Percentiles rank a stretch among this genome's conserved stretches.
Evolutionary conservation across 2,797 vertebrate genomes (phyloP).

Genomic region (Chrysocyon brachyurus): DNA sequence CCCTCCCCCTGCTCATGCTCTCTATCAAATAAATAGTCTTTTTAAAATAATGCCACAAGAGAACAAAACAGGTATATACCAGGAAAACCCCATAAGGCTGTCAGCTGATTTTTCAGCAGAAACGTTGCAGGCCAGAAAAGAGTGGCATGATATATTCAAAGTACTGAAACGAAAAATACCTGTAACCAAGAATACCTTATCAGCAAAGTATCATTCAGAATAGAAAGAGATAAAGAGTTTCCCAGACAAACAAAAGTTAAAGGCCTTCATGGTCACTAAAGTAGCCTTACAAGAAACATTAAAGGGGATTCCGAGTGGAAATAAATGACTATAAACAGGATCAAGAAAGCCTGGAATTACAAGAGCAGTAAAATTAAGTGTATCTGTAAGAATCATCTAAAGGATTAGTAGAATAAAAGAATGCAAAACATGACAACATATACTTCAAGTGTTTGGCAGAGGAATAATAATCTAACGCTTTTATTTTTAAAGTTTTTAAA

Average conservation of each 20-base stretch:
- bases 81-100: background rate
- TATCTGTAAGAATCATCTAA: background rate
- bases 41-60: background rate
- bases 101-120: background rate
- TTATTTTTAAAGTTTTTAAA: background rate
- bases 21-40: no score
- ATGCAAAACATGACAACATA: background rate
- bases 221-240: background rate
- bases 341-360: background rate
- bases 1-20: no score
- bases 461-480: background rate
- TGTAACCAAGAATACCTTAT: background rate
- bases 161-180: background rate
- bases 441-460: background rate
- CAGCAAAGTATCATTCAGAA: background rate
- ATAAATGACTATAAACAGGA: background rate
- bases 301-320: background rate
- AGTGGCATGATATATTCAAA: background rate
- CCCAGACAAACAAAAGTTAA: background rate
- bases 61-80: background rate
- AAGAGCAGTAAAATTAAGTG: background rate
- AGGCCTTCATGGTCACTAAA: background rate
- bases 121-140: background rate
- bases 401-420: background rate
- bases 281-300: background rate